A percentile compares a stretch with the other conserved stretches of the same genome.
Conservation (phyloP, 2,797 vertebrate species). For the Onychomys arenicola region DNA sequence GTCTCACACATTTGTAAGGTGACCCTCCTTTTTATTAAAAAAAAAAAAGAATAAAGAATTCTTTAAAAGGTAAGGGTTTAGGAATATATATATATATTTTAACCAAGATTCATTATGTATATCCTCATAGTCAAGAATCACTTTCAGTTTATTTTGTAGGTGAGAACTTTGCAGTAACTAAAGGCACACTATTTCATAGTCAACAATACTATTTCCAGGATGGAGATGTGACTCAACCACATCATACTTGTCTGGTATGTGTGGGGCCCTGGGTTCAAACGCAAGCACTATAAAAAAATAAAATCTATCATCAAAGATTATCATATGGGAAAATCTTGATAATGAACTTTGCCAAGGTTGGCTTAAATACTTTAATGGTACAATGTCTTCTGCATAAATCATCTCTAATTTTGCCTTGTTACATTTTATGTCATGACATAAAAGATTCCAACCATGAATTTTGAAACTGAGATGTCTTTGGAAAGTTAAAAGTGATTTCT, state of each 20-base stretch:
- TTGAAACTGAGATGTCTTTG: not conserved
- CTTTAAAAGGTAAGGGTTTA: not conserved
- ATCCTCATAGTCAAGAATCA: not conserved
- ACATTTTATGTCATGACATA: not conserved
- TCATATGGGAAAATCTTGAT: not conserved
- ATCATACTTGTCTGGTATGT: not conserved
- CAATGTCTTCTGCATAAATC: not conserved
- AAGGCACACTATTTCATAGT: not conserved
- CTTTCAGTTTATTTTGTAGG: not conserved
- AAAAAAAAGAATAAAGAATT: not conserved
- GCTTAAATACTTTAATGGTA: not conserved
- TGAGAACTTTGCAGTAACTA: not conserved
- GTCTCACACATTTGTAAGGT: not conserved
- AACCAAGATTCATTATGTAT: not conserved
- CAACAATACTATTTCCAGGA: not conserved
- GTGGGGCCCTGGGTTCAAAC: not conserved
- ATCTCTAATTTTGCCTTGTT: not conserved
- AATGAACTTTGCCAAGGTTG: not conserved
- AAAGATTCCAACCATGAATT: not conserved
- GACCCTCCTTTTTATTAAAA: not conserved
- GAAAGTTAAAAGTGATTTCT: conserved; percentile 37
- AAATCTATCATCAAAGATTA: not conserved
- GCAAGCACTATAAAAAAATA: not conserved
- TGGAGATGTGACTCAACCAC: not conserved
- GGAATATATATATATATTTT: not conserved